phyloP scores from a whole-genome alignment of 2,888 invertebrate species.

The Ormia ochracea region DNA sequence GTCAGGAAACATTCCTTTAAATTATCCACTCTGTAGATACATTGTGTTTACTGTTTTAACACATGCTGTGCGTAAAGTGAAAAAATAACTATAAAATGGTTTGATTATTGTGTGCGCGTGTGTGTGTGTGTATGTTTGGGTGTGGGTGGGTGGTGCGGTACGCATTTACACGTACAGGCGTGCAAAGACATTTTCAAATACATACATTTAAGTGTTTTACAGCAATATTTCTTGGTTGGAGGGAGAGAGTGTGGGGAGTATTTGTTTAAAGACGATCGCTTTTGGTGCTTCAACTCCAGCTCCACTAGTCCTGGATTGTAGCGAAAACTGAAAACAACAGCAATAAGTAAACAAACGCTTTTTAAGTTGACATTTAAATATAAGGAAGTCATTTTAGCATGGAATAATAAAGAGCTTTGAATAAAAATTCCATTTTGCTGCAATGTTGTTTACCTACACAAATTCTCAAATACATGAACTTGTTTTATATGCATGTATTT shows the following conservation, averaged over 20 bases:
- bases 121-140: no score
- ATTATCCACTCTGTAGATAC: slow-evolving; percentile 26
- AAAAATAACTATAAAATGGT: slow-evolving; percentile 38
- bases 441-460: not conserved
- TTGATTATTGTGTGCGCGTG: not conserved
- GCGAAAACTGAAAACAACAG: not conserved
- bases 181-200: not conserved
- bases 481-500: not conserved
- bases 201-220: not conserved
- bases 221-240: no score
- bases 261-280: slow-evolving; percentile 3
- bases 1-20: slow-evolving; percentile 14
- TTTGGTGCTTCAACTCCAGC: not conserved
- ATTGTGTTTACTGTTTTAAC: slow-evolving; percentile 35
- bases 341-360: not conserved
- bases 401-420: slow-evolving; percentile 20
- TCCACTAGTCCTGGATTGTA: not conserved
- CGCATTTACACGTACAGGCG: not conserved
- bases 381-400: slow-evolving; percentile 39
- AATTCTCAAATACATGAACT: not conserved
- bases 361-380: slow-evolving; percentile 36
- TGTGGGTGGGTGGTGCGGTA: not conserved
- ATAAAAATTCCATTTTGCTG: slow-evolving; percentile 27
- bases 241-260: not conserved
- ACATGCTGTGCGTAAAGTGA: slow-evolving; percentile 52